Conservation (phyloP, 1,140 invertebrate genomes). For the Metaphire vulgaris region DNA sequence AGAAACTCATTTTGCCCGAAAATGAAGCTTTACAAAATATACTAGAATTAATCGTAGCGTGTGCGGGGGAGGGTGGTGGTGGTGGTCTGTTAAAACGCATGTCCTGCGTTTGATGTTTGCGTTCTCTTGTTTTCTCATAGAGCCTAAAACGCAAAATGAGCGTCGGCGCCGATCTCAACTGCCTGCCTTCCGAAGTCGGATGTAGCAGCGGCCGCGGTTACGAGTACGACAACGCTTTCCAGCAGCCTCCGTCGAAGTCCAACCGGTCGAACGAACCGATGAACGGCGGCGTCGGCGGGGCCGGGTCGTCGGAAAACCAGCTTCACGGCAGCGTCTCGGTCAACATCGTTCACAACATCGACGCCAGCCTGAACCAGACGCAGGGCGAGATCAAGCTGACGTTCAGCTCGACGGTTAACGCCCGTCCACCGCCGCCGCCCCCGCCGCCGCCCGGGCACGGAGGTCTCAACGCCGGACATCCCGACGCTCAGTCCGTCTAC, state of each 20-base stretch:
- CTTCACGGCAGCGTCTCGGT: conserved; percentile 67
- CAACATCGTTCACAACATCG: conserved; percentile 82
- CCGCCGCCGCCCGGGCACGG: background rate
- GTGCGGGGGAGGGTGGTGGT: too few relatives aligned
- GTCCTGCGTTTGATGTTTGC: too few relatives aligned
- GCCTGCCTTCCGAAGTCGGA: conserved; percentile 36
- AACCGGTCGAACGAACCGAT: conserved; percentile 21
- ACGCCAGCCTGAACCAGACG: conserved; percentile 66
- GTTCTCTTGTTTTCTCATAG: too few relatives aligned
- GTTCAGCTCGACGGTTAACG: conserved; percentile 68
- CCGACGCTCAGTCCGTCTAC: background rate
- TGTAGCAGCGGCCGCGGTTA: conserved; percentile 40
- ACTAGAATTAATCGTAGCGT: too few relatives aligned
- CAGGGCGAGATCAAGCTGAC: conserved; percentile 85
- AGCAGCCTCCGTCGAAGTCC: conserved; percentile 35
- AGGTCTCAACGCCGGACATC: background rate
- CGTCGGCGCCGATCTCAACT: conserved; percentile 34
- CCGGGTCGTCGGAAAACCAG: conserved; percentile 39
- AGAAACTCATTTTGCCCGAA: too few relatives aligned
- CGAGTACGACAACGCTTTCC: conserved; percentile 52
- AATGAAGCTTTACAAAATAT: too few relatives aligned
- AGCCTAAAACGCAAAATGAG: conserved; percentile 22
- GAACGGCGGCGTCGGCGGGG: background rate
- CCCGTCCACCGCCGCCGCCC: background rate
- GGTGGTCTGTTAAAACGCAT: too few relatives aligned